phyloP scores from a whole-genome alignment of 2,888 invertebrate genomes.

The Dione juno region DNA sequence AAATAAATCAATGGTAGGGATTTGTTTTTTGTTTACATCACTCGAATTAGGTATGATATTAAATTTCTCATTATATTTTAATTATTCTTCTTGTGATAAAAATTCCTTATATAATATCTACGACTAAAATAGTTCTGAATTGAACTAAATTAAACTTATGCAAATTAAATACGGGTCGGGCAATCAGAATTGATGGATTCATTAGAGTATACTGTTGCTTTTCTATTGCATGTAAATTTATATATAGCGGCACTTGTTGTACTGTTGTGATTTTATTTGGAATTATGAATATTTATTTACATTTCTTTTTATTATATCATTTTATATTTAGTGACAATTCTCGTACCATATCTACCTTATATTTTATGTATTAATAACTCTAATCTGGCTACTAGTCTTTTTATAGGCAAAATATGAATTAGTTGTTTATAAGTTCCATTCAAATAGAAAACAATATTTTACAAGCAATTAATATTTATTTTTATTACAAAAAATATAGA shows the following conservation, averaged over 20 bases:
- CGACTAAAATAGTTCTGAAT: conserved; percentile 36
- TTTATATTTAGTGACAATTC: no score
- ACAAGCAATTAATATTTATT: not conserved
- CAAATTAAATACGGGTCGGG: conserved; percentile 51
- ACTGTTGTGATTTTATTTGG: no score
- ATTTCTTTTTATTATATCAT: no score
- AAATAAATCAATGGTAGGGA: not conserved
- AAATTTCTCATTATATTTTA: no score
- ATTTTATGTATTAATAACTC: no score
- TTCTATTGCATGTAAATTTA: conserved; percentile 7
- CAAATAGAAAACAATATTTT: not conserved
- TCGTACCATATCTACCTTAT: not conserved
- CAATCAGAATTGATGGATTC: conserved; percentile 57
- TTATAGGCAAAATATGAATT: no score
- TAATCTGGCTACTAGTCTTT: not conserved
- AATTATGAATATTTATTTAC: no score
- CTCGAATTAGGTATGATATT: no score
- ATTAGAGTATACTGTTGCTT: conserved; percentile 33
- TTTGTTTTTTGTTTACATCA: no score
- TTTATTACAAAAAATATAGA: not conserved
- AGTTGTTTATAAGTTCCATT: not conserved
- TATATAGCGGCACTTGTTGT: no score
- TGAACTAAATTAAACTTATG: conserved; percentile 52
- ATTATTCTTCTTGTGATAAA: not conserved
- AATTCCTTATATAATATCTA: not conserved